Evolutionary conservation across 53 echinoderm and acorn worm species (phyloP).

Genomic region (Temnopleurus reevesii): DNA sequence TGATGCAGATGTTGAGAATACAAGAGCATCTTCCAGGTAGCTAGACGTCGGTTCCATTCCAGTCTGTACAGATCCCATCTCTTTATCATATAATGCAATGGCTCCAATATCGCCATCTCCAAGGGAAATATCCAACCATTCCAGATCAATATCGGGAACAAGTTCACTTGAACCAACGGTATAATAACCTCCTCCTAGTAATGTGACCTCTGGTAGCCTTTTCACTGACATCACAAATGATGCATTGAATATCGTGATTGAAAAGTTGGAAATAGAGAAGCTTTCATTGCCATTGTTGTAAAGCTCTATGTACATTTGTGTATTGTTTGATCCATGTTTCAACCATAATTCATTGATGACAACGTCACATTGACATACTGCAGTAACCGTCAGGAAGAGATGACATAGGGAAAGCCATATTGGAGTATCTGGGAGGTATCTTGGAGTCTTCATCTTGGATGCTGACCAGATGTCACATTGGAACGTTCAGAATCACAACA

Average conservation of each 20-base stretch:
- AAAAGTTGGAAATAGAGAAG: constrained; percentile 46
- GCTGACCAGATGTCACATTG: not conserved
- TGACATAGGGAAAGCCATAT: not conserved
- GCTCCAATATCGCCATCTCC: not conserved
- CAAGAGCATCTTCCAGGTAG: constrained; percentile 32
- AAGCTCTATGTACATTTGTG: constrained; percentile 15
- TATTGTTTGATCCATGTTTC: not conserved
- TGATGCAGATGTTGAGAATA: not conserved
- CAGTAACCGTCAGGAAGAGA: not conserved
- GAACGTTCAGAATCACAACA: not conserved
- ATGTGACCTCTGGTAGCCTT: not conserved
- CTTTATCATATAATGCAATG: constrained; percentile 33
- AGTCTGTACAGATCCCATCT: not conserved
- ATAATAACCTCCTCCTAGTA: constrained; percentile 21
- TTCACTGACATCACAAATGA: not conserved
- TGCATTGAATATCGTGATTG: constrained; percentile 36
- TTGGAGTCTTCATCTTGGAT: not conserved
- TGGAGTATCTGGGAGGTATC: not conserved
- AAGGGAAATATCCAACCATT: not conserved
- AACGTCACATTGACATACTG: not conserved
- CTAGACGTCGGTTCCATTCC: constrained; percentile 27
- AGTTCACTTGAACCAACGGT: constrained; percentile 3
- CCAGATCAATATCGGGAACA: not conserved
- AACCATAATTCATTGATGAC: constrained; percentile 52
- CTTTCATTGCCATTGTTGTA: constrained; percentile 21